Conservation (phyloP, 2,888 invertebrate genomes). For the Acanthosepion pharaonis region DNA sequence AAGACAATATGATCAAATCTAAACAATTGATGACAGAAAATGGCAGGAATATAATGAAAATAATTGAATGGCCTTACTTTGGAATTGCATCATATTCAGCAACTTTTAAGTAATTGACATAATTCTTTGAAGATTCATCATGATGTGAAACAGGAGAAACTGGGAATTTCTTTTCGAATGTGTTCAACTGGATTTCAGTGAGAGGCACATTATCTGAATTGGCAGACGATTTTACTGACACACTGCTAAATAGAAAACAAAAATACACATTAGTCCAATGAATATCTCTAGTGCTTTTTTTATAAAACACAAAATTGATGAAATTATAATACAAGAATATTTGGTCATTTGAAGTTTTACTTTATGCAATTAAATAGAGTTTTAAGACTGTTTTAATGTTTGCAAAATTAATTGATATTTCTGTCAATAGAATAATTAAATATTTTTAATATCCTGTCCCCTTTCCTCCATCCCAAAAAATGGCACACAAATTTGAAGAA, state of each 20-base stretch:
- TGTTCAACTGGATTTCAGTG: not conserved
- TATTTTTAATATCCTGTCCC: too few species aligned
- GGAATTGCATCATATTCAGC: slow-evolving; percentile 71
- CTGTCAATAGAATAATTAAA: too few species aligned
- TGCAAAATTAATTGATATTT: too few species aligned
- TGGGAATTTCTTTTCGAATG: not conserved
- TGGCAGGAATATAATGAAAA: slow-evolving; percentile 42
- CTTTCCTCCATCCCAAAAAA: too few species aligned
- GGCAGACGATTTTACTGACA: not conserved
- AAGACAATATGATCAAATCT: too few species aligned
- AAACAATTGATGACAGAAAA: not conserved
- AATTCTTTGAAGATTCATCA: slow-evolving; percentile 39
- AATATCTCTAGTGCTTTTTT: too few species aligned
- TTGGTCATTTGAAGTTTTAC: too few species aligned
- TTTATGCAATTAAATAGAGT: too few species aligned
- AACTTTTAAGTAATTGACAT: slow-evolving; percentile 65
- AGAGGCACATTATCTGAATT: not conserved
- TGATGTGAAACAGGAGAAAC: not conserved
- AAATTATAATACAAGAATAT: too few species aligned
- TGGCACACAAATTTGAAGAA: too few species aligned
- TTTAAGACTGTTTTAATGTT: too few species aligned
- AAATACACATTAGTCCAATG: not conserved
- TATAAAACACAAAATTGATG: too few species aligned
- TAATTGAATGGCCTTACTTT: slow-evolving; percentile 62
- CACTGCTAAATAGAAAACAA: not conserved